A percentile compares a stretch with the other conserved stretches of the same genome.
Evolutionary conservation across 1,140 invertebrate genomes (phyloP).

Genomic region (Scylla paramamosain): DNA sequence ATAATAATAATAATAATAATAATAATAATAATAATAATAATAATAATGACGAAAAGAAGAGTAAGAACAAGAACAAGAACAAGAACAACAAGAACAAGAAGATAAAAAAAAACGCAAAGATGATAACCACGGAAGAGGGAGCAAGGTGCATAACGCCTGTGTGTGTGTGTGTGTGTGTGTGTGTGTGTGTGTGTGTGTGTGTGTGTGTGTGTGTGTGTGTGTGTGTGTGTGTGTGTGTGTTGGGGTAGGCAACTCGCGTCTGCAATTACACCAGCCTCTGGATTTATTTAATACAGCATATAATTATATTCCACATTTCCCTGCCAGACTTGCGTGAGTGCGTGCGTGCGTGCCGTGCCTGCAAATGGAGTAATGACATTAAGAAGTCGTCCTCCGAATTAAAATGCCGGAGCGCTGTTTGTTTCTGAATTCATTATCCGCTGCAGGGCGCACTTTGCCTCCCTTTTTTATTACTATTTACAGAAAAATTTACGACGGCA

Average conservation of each 20-base stretch:
- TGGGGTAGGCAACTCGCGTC: background rate
- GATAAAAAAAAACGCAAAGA: too few species aligned
- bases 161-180: conserved; percentile 13
- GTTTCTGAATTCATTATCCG: conserved; percentile 23
- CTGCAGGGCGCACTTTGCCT: conserved; percentile 17
- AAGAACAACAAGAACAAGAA: too few species aligned
- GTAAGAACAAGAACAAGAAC: too few species aligned
- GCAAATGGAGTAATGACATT: conserved; percentile 41
- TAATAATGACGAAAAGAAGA: too few species aligned
- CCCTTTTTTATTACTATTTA: conserved; percentile 14
- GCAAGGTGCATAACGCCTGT: background rate
- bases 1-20: too few species aligned
- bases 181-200: conserved; percentile 37
- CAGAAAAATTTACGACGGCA: background rate
- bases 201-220: conserved; percentile 47
- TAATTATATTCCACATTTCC: conserved; percentile 24
- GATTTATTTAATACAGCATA: conserved; percentile 16
- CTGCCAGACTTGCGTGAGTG: background rate
- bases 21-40: too few species aligned
- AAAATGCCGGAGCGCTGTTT: conserved; percentile 31
- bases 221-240: conserved; percentile 25
- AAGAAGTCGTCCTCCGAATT: conserved; percentile 36
- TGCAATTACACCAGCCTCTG: background rate
- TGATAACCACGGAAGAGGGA: background rate
- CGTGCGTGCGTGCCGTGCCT: conserved; percentile 26